A percentile compares a stretch with the other conserved stretches of the same genome.
Evolutionary conservation across 1,140 invertebrate genomes (phyloP).

Genomic region (Dendroctonus ponderosae): DNA sequence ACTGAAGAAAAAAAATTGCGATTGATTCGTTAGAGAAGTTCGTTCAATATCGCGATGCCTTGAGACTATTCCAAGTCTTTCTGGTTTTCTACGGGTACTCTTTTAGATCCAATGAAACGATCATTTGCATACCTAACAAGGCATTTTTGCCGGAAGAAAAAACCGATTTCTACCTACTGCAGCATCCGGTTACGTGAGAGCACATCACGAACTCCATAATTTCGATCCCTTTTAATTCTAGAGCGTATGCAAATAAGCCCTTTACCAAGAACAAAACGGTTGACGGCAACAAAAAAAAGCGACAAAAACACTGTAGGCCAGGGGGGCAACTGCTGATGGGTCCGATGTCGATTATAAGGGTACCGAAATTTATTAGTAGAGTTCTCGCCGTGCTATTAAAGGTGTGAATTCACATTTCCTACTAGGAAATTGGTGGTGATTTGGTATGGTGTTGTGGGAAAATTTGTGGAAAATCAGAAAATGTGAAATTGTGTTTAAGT

Average conservation of each 20-base stretch:
- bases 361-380: background rate
- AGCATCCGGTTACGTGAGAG: slow-evolving; percentile 28
- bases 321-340: slow-evolving; percentile 17
- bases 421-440: no score
- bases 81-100: no score
- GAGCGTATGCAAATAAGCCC: slow-evolving; percentile 31
- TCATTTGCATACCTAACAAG: slow-evolving; percentile 3
- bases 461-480: no score
- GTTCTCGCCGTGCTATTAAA: no score
- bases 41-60: no score
- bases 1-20: no score
- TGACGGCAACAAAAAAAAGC: slow-evolving; percentile 24
- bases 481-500: no score
- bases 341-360: slow-evolving; percentile 13
- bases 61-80: no score
- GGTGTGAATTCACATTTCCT: no score
- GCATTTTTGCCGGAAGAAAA: background rate
- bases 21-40: no score
- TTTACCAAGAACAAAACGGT: slow-evolving; percentile 34
- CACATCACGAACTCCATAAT: slow-evolving; percentile 18
- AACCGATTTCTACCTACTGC: slow-evolving; percentile 9
- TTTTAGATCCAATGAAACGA: background rate
- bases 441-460: no score
- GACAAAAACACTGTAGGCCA: slow-evolving; percentile 22
- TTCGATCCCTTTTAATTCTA: slow-evolving; percentile 11